Evolutionary conservation across 2,113 vertebrate species (phyloP).

Genomic region (Dromiciops gliroides): DNA sequence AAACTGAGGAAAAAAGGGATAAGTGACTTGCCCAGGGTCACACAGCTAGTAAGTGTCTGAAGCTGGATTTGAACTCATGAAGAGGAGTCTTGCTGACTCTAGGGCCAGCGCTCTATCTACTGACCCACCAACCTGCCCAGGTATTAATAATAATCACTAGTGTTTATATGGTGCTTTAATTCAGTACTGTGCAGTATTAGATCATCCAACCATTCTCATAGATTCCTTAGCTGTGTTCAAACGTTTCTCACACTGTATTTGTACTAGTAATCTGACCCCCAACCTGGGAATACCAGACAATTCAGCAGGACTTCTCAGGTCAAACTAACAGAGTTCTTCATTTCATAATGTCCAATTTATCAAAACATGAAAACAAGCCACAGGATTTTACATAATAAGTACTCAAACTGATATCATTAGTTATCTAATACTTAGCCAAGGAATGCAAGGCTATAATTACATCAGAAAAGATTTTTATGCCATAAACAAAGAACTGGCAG

Average conservation of each 20-base stretch:
- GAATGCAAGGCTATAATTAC: conserved; percentile 1
- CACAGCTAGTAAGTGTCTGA: not conserved
- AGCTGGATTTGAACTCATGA: not conserved
- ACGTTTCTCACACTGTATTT: not conserved
- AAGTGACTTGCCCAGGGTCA: not conserved
- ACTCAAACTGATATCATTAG: not conserved
- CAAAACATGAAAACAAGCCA: conserved; percentile 5
- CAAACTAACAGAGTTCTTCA: not conserved
- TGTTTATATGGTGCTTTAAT: not conserved
- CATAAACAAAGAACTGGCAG: not conserved
- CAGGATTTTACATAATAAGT: conserved; percentile 15
- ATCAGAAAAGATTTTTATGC: conserved; percentile 10
- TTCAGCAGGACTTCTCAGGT: not conserved
- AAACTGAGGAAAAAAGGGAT: not conserved
- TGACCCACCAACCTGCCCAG: not conserved
- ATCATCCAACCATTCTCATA: not conserved
- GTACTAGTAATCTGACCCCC: no score
- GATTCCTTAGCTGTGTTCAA: not conserved
- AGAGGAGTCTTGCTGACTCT: not conserved
- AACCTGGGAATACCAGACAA: not conserved
- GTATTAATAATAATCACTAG: not conserved
- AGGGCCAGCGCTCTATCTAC: not conserved
- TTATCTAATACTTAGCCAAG: not conserved
- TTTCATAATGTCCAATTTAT: not conserved
- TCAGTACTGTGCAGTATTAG: not conserved